A percentile compares a stretch with the other conserved stretches of the same genome.
These are phyloP conservation scores for Drosophila kambysellisi DNA, from an alignment of 2,888 invertebrate genomes.

Conservation along the genomic window DNA sequence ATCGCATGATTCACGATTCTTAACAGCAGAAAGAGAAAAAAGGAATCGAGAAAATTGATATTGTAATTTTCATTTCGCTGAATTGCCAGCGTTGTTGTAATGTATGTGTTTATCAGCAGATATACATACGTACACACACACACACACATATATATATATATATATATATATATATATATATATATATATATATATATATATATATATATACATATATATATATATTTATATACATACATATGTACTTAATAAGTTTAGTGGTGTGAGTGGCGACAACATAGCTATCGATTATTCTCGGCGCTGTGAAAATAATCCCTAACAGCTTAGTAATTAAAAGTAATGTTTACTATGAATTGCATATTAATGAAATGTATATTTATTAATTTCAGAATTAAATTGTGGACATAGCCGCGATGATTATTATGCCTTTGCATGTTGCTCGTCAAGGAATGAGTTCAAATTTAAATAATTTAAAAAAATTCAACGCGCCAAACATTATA, in stretches of 20 bases:
- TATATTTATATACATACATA: neutral
- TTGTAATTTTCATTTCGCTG: neutral
- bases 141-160: neutral
- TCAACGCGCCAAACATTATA: neutral
- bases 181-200: neutral
- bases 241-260: neutral
- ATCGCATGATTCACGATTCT: neutral
- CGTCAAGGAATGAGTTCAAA: slow-evolving; percentile 56
- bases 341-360: neutral
- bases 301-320: neutral
- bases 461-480: slow-evolving; percentile 15
- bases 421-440: slow-evolving; percentile 60
- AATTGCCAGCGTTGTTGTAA: neutral
- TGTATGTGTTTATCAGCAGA: neutral
- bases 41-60: neutral
- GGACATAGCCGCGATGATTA: slow-evolving; percentile 62
- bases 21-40: neutral
- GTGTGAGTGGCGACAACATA: neutral
- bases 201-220: neutral
- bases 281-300: neutral
- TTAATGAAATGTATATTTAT: neutral
- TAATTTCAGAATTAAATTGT: neutral
- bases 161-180: neutral
- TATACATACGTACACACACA: neutral
- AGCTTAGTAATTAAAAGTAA: neutral